Evolutionary conservation across 2,113 vertebrate species (phyloP).

Genomic region (Clarias batrachus): DNA sequence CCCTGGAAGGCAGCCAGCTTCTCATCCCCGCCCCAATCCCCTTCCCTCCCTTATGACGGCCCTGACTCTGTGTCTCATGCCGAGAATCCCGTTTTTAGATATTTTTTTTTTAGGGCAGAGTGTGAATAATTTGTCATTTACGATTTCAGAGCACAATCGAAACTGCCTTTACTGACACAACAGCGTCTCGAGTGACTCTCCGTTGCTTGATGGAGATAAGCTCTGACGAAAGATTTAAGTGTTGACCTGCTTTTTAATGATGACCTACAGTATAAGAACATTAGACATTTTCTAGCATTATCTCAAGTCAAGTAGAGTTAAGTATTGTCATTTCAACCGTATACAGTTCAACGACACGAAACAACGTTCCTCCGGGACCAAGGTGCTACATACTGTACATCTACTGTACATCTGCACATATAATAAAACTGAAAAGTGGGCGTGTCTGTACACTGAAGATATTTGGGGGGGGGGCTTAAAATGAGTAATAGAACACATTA

Average conservation of each 20-base stretch:
- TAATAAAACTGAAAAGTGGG: too few species aligned
- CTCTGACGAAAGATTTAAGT: conserved; percentile 40
- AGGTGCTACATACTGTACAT: too few species aligned
- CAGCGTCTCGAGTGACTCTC: conserved; percentile 31
- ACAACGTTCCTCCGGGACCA: too few species aligned
- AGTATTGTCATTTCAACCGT: too few species aligned
- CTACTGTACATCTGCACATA: too few species aligned
- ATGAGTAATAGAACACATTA: too few species aligned
- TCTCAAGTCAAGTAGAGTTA: neutral
- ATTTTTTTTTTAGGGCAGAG: conserved; percentile 28
- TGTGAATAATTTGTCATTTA: conserved; percentile 48
- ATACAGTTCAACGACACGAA: too few species aligned
- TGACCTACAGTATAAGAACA: conserved; percentile 18
- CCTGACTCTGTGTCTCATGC: conserved; percentile 49
- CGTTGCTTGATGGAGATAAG: conserved; percentile 40
- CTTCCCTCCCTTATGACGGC: neutral
- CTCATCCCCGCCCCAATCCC: neutral
- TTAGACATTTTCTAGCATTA: conserved; percentile 16
- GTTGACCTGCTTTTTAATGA: conserved; percentile 19
- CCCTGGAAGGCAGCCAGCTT: conserved; percentile 29
- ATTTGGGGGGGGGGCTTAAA: too few species aligned
- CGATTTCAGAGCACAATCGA: conserved; percentile 12
- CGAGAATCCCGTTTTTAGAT: conserved; percentile 47
- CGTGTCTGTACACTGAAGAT: too few species aligned
- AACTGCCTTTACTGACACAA: conserved; percentile 30